A percentile compares a stretch with the other conserved stretches of the same genome.
phyloP scores from a whole-genome alignment of 2,113 vertebrate genomes.

The Nerophis lumbriciformis region DNA sequence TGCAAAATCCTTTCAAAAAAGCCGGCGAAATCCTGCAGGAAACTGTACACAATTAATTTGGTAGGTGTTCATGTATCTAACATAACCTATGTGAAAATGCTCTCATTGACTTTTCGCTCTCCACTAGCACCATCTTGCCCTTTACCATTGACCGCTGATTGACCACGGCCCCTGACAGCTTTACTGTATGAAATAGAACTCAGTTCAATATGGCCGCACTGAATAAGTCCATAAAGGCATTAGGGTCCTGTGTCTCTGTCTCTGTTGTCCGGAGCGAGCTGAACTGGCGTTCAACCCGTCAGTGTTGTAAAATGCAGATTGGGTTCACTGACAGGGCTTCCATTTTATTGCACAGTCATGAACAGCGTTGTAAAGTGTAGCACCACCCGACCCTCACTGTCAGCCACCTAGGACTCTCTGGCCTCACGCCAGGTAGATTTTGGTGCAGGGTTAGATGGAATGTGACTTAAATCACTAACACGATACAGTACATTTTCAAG shows the following conservation, averaged over 20 bases:
- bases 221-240: slow-evolving; percentile 68
- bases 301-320: slow-evolving; percentile 73
- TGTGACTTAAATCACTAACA: too few species aligned
- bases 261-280: slow-evolving; percentile 45
- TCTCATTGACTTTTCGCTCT: slow-evolving; percentile 2
- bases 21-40: too few species aligned
- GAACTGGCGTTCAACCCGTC: slow-evolving; percentile 65
- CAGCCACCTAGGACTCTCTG: slow-evolving; percentile 32
- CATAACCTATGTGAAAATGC: not conserved
- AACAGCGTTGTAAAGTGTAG: slow-evolving; percentile 57
- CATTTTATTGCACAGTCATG: slow-evolving; percentile 62
- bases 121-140: slow-evolving; percentile 24
- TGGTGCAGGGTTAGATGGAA: too few species aligned
- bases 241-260: slow-evolving; percentile 42
- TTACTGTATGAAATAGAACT: slow-evolving; percentile 66
- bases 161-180: slow-evolving; percentile 57
- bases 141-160: slow-evolving; percentile 60
- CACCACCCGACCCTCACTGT: slow-evolving; percentile 56
- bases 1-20: too few species aligned
- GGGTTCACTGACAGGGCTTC: slow-evolving; percentile 69
- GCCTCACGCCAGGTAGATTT: too few species aligned
- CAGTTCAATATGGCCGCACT: slow-evolving; percentile 54
- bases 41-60: too few species aligned
- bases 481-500: too few species aligned
- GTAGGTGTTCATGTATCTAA: too few species aligned